Percentiles rank a stretch among this genome's conserved stretches.
Conservation (phyloP, 2,888 invertebrate genomes). For the Prenolepis imparis region DNA sequence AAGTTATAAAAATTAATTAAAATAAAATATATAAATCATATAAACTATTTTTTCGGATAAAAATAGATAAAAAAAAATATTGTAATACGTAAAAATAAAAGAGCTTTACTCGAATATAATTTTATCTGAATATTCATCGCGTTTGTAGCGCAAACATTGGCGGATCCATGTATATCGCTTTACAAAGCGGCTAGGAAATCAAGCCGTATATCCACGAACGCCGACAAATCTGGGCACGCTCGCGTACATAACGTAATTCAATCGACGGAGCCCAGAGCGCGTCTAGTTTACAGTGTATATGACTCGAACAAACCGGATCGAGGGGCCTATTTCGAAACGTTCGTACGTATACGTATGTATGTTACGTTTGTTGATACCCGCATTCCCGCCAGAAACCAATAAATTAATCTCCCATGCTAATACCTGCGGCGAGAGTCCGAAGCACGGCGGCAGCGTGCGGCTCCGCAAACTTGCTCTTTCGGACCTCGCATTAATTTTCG, state of each 20-base stretch:
- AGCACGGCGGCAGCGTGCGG: conserved; percentile 56
- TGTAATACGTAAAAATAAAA: not conserved
- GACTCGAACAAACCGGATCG: conserved; percentile 59
- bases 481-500: conserved; percentile 70
- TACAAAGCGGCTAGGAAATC: conserved; percentile 67
- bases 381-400: conserved; percentile 71
- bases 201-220: conserved; percentile 57
- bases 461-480: conserved; percentile 64
- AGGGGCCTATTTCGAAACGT: conserved; percentile 71
- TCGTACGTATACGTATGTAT: conserved; percentile 26
- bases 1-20: too few species aligned
- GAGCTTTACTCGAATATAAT: not conserved
- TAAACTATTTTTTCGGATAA: not conserved
- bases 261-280: conserved; percentile 52
- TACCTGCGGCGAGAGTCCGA: conserved; percentile 64
- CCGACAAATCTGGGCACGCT: conserved; percentile 65
- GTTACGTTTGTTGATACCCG: conserved; percentile 72
- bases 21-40: not conserved
- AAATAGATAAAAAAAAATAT: too few species aligned
- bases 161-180: conserved; percentile 60
- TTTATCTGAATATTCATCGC: not conserved
- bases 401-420: conserved; percentile 77
- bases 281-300: conserved; percentile 44
- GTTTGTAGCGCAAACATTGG: conserved; percentile 10
- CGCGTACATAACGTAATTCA: conserved; percentile 69